Percentiles rank a stretch among this genome's conserved stretches.
Conservation (phyloP, 2,113 vertebrate genomes). For the Bombycilla garrulus region DNA sequence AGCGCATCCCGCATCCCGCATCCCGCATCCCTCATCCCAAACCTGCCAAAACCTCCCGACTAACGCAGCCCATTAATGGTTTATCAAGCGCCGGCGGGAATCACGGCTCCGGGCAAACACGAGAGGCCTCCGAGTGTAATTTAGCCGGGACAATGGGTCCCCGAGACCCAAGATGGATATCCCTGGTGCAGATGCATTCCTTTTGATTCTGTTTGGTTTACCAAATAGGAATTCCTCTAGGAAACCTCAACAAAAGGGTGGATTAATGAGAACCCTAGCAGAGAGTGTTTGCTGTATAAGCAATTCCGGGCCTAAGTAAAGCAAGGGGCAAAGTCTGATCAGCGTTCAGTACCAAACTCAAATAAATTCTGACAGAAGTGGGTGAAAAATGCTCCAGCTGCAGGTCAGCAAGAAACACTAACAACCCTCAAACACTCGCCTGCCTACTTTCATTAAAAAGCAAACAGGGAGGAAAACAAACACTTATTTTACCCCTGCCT, state of each 20-base stretch:
- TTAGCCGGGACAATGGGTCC: not conserved
- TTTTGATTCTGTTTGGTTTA: conserved; percentile 64
- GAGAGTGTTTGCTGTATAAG: conserved; percentile 58
- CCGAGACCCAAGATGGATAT: conserved; percentile 30
- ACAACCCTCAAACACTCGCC: not conserved
- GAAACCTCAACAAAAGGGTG: conserved; percentile 60
- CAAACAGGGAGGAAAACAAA: conserved; percentile 38
- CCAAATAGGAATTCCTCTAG: conserved; percentile 54
- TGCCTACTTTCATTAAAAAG: conserved; percentile 51
- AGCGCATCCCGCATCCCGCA: not conserved
- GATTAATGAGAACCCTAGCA: conserved; percentile 60
- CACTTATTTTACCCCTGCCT: not conserved
- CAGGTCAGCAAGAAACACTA: conserved; percentile 39
- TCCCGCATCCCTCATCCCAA: not conserved
- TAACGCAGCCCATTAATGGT: not conserved
- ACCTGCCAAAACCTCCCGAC: not conserved
- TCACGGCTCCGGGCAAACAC: not conserved
- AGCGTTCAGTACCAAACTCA: conserved; percentile 34
- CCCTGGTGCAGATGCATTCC: conserved; percentile 9
- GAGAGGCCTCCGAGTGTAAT: not conserved
- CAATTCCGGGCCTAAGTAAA: conserved; percentile 42
- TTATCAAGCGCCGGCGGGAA: not conserved
- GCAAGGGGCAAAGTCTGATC: conserved; percentile 55
- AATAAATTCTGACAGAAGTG: conserved; percentile 62
- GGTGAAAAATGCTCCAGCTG: conserved; percentile 55